A percentile compares a stretch with the other conserved stretches of the same genome.
Evolutionary conservation across 2,888 invertebrate genomes (phyloP).

Genomic region (Kryphioiulus occultus): DNA sequence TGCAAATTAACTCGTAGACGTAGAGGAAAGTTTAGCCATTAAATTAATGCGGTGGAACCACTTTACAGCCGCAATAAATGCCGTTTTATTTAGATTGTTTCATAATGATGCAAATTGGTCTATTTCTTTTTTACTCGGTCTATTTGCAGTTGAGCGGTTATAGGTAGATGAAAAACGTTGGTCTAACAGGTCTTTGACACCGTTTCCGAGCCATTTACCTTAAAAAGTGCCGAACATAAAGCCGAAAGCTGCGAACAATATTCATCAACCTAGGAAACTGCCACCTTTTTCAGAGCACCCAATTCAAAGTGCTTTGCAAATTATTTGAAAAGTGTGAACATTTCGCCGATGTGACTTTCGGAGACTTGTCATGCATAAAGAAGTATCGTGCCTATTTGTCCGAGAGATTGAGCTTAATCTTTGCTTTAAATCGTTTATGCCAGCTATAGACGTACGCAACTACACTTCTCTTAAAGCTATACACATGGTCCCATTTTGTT

Average conservation of each 20-base stretch:
- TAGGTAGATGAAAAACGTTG: background rate
- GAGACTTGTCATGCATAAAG: background rate
- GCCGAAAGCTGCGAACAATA: slow-evolving; percentile 18
- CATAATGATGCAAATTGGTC: background rate
- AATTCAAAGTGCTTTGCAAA: background rate
- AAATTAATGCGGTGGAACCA: background rate
- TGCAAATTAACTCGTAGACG: background rate
- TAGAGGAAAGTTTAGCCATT: background rate
- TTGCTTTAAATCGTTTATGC: background rate
- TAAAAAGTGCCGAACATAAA: slow-evolving; percentile 25
- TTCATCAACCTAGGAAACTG: slow-evolving; percentile 20
- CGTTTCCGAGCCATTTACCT: slow-evolving; percentile 18
- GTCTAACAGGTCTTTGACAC: slow-evolving; percentile 36
- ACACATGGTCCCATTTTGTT: too few relatives aligned
- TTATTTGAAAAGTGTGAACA: slow-evolving; percentile 27
- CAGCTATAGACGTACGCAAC: background rate
- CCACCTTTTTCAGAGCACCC: background rate
- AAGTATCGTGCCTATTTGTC: slow-evolving; percentile 8
- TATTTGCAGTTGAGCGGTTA: background rate
- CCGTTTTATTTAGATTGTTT: background rate
- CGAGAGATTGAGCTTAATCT: slow-evolving; percentile 13
- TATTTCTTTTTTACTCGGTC: background rate
- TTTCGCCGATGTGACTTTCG: background rate
- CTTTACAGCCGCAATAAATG: background rate
- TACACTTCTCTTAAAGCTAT: background rate